Base-by-base conservation (phyloP, 2,888 invertebrate species). In the Orthosia incerta region DNA sequence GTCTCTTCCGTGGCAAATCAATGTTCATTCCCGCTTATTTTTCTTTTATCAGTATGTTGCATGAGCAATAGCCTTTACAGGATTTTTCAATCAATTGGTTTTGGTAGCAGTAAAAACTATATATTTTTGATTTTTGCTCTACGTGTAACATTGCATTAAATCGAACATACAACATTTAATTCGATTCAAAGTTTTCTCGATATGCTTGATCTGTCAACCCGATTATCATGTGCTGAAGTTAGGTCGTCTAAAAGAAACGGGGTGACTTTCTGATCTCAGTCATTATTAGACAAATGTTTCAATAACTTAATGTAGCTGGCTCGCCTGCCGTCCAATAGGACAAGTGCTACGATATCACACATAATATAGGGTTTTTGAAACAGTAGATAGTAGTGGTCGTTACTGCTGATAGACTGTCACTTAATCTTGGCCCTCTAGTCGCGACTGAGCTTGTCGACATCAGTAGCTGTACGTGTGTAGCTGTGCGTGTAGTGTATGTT, bases 1-100 rank as follows among this genome's bases (percentile, higher is more conserved):
- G 45, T 31, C 23, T 78, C 60, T 70, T 70, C 46, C 60, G 20
- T 26, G 50, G 13, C 20, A 39, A 3, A 64, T 26, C 23, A 11
- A 67, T 4, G 15, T 12, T 48, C 3, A 4, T 74, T 74, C 13
- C 26, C 0, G 59, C 13, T 45, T 16, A 26, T 50, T 66, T 48
- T 55, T 55, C 9, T 39, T n/a, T 2, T 23, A 50, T 20, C 18
- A 2, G 9, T 26, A 23, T 64, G 18, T 16, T 1, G 5, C 57
- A 15, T 5, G 51, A 2, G 0, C 7, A 23, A 12, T 23, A 26
- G 1, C 11, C 1, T 9, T 12, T 12, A 15, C 15, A 2, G 0
- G 12, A 16, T 15, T 53, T 31, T 46, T 48, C 1, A 70, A 18
- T 55, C 0, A 39, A 0, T n/a, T 45, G 1, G 2, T 56, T 39